Base-by-base conservation (phyloP, 1,140 invertebrate species). In the Lepidurus packardi region DNA sequence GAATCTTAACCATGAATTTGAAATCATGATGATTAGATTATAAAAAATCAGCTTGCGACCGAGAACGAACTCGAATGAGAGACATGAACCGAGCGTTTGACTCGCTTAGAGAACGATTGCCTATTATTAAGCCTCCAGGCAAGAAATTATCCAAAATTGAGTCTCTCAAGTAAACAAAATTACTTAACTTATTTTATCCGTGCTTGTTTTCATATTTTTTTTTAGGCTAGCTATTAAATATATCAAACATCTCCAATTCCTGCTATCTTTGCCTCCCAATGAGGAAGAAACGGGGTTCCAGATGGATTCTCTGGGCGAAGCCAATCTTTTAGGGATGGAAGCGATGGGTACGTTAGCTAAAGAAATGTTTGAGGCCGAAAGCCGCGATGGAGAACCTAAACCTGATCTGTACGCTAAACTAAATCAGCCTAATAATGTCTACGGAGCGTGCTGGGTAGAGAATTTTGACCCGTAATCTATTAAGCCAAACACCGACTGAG, bases 61-160 rank as follows among this genome's bases (percentile, higher is more conserved):
- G 94, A 47, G 94, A 95, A 83, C 85, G 93, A 16, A 94, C 92
- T 0, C 85, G 94, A 45, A 95, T 95, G 94, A 86, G 92, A 1
- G 93, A 95, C 80, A 95, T 95, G 93, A 95, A 95, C 84, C 88
- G 89, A 73, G 93, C 93, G 0, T 95, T 93, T 82, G 93, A 95
- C 82, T 83, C 90, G 42, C 85, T 95, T 24, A 87, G 94, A 53
- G 91, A 91, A 41, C 91, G 92, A 83, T 84, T 95, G 75, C 93
- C 93, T 1, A 89, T 90, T 53, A 90, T 89, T 73, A 94, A 94
- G 82, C 92, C 92, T 0, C 91, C 91, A 9, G 93, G 93, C n/a
- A 95, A 94, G 83, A 94, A 94, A 84, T 89, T 94, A 80, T 93
- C 92, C 1, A 94, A 95, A 85, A 94, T 95, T 78, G 93, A 95